A percentile compares a stretch with the other conserved stretches of the same genome.
These are phyloP conservation scores for Entomobrya multifasciata DNA, from an alignment of 2,888 invertebrate species.

Conservation along the genomic window DNA sequence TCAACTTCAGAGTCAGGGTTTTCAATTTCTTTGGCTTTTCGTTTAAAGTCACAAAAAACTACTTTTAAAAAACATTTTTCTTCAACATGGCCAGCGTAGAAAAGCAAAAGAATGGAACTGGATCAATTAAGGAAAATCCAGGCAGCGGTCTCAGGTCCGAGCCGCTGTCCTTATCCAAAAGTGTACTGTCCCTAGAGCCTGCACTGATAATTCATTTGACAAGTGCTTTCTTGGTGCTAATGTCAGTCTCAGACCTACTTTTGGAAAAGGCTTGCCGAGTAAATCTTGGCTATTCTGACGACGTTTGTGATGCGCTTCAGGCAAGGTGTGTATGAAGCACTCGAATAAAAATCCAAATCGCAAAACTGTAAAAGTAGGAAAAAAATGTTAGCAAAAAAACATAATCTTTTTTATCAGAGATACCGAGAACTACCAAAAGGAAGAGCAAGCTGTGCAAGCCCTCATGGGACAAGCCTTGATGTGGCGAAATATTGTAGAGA, in stretches of 20 bases:
- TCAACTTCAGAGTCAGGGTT: too few species aligned
- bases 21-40: too few species aligned
- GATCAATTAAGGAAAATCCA: constrained; percentile 58
- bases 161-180: constrained; percentile 55
- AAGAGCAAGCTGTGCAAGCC: constrained; percentile 86
- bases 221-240: constrained; percentile 90
- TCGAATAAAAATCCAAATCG: too few species aligned
- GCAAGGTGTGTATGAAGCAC: constrained; percentile 79
- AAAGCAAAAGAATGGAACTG: too few species aligned
- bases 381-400: too few species aligned
- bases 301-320: constrained; percentile 87
- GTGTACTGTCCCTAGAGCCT: constrained; percentile 89
- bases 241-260: constrained; percentile 90
- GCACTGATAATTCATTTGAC: constrained; percentile 94
- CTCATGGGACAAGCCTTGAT: constrained; percentile 88
- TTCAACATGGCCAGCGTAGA: too few species aligned
- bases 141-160: constrained; percentile 48
- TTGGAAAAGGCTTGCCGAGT: constrained; percentile 89
- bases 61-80: too few species aligned
- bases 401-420: constrained; percentile 62
- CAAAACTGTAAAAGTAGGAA: constrained; percentile 69
- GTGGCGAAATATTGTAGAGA: constrained; percentile 92
- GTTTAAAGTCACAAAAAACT: too few species aligned
- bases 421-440: constrained; percentile 83
- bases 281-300: constrained; percentile 86